Evolutionary conservation across 2,888 invertebrate species (phyloP).

Genomic region (Gymnosoma rotundatum): DNA sequence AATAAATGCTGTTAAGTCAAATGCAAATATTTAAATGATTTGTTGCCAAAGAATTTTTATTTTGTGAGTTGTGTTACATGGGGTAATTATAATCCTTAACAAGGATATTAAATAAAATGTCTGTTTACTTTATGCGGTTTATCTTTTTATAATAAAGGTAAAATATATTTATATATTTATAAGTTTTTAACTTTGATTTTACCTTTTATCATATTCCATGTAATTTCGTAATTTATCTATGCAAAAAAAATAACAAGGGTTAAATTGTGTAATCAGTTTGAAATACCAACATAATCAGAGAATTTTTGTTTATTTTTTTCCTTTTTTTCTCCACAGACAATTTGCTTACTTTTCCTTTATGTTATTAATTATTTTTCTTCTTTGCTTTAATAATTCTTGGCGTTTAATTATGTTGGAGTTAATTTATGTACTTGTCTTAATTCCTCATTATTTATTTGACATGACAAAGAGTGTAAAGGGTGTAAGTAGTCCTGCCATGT

Average conservation of each 20-base stretch:
- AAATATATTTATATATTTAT: neutral
- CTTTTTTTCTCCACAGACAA: neutral
- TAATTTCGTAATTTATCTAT: neutral
- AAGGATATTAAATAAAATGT: neutral
- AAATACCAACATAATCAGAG: slow-evolving; percentile 42
- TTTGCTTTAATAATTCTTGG: slow-evolving; percentile 6
- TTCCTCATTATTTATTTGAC: slow-evolving; percentile 20
- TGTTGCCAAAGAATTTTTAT: slow-evolving; percentile 2
- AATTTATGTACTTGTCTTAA: slow-evolving; percentile 60
- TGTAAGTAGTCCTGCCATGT: slow-evolving; percentile 7
- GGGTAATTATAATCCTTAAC: neutral
- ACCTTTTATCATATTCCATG: neutral
- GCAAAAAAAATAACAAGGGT: slow-evolving; percentile 54
- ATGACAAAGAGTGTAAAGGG: neutral
- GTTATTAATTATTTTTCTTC: neutral
- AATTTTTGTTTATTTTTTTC: slow-evolving; percentile 31
- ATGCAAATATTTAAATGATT: slow-evolving; percentile 61
- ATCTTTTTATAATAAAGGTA: slow-evolving; percentile 19
- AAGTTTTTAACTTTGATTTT: slow-evolving; percentile 7
- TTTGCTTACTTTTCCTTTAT: slow-evolving; percentile 6
- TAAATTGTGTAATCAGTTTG: slow-evolving; percentile 52
- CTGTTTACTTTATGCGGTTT: slow-evolving; percentile 19
- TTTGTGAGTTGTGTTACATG: neutral
- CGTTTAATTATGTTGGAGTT: slow-evolving; percentile 22
- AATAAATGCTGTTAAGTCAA: slow-evolving; percentile 71